Evolutionary conservation across 1,140 invertebrate species (phyloP), one percentile per base, ranked within the genome.

Genomic region (Caenorhabditis briggsae): DNA sequence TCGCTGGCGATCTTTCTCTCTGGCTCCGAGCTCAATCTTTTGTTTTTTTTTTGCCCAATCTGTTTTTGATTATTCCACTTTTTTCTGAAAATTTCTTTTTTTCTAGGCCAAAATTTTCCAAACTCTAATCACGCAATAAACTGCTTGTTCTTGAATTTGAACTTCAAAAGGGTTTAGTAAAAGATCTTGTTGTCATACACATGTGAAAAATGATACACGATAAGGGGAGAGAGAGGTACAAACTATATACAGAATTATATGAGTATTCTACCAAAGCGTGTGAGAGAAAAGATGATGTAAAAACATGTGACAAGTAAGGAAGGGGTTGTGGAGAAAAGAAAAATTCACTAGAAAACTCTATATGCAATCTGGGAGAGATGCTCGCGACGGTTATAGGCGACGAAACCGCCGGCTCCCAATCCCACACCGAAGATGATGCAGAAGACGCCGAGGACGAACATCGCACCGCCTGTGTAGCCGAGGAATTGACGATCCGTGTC

Each of bases 381-480:
- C n/a, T 87, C 65, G 18, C 86, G 46, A 23, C 65, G 50, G 6
- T 55, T 84, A 11, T 82, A 50, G 16, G 84, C 53, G 23, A 84
- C 84, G 1, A 87, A 11, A 25, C 82, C 86, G 14, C 41, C 86
- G 16, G 86, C 83, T 53, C 85, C 86, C 14, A 87, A 59, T 16
- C 53, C 43, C 5, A 78, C 85, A 25, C 88, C 88, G 61, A 89
- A 56, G 0, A 89, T 14, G 23, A 89, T 55, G 9, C 61, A 58
- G 82, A 89, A 89, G 50, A 89, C 33, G 12, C 50, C 88, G 9
- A 89, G 74, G 43, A 89, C 88, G 56, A 89, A 89, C 87, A 88
- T 89, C 1, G 88, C 41, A 9, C 88, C 88, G 11, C 88, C 88
- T 12, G 86, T 87, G 70, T 87, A 88, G 18, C 88, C 88, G 33